Percentiles rank a stretch among this genome's conserved stretches.
These are phyloP conservation scores for Eustalomyia histrio DNA, from an alignment of 2,888 invertebrate genomes.

Conservation along the genomic window DNA sequence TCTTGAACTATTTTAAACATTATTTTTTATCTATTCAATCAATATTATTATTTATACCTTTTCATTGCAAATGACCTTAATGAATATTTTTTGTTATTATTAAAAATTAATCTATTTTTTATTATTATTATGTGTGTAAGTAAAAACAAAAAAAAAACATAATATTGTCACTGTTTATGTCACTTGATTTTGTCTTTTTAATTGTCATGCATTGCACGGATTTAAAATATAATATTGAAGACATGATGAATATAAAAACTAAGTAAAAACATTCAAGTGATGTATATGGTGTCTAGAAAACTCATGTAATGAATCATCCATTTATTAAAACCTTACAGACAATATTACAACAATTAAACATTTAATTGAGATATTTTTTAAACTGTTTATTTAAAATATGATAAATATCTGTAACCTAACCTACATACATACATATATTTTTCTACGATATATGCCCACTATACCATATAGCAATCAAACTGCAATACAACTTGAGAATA, in stretches of 20 bases:
- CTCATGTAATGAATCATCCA: conserved; percentile 41
- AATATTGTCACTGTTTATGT: background rate
- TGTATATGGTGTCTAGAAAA: conserved; percentile 17
- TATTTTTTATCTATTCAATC: background rate
- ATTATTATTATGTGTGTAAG: background rate
- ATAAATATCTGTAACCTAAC: background rate
- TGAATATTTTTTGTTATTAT: background rate
- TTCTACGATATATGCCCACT: background rate
- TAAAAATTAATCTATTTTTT: conserved; percentile 16
- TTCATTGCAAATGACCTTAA: conserved; percentile 11
- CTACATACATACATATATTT: no score
- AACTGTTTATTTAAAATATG: conserved; percentile 9
- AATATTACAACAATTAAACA: background rate
- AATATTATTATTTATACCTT: background rate
- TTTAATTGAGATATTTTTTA: background rate
- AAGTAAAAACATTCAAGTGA: background rate
- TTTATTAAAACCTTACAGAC: background rate
- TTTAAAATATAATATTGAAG: conserved; percentile 17
- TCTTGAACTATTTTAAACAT: background rate
- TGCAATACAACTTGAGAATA: no score
- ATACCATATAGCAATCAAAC: no score
- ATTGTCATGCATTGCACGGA: conserved; percentile 49
- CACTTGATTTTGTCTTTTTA: conserved; percentile 18
- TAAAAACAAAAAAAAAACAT: conserved; percentile 25
- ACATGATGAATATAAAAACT: conserved; percentile 15